Conservation (phyloP, 2,888 invertebrate species). For the Coelogynopora nodosa region DNA sequence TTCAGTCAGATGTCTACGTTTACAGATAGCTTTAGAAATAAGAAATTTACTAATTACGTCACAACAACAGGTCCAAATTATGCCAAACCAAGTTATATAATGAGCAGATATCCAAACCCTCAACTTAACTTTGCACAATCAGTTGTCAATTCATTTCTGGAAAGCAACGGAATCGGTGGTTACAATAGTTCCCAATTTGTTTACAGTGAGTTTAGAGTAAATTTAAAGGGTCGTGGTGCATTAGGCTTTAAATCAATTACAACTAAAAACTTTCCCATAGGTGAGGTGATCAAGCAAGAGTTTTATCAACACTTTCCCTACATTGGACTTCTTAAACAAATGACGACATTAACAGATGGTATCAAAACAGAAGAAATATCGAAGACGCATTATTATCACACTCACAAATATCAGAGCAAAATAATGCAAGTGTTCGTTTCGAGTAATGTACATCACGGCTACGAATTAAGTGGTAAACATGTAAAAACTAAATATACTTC, state of each 20-base stretch:
- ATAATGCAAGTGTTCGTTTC: too few relatives aligned
- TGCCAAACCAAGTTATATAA: background rate
- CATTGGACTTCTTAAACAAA: background rate
- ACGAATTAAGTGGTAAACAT: background rate
- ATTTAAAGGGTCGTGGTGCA: background rate
- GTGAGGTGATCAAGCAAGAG: background rate
- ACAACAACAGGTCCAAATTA: background rate
- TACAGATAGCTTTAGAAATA: background rate
- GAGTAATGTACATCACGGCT: too few relatives aligned
- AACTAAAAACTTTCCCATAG: background rate
- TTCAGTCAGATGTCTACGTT: background rate
- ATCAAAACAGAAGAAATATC: background rate
- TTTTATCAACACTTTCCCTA: background rate
- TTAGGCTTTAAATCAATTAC: background rate
- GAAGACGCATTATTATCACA: too few relatives aligned
- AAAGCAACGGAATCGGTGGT: constrained; percentile 43
- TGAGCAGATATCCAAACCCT: background rate
- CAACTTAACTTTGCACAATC: constrained; percentile 40
- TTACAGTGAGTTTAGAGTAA: constrained; percentile 37
- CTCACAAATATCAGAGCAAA: too few relatives aligned
- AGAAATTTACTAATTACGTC: background rate
- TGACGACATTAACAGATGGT: background rate
- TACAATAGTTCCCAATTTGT: constrained; percentile 36
- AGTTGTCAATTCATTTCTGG: constrained; percentile 30
- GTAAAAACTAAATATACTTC: background rate